Base-by-base conservation (phyloP, 1,140 invertebrate genomes). In the Drosophila leontia region DNA sequence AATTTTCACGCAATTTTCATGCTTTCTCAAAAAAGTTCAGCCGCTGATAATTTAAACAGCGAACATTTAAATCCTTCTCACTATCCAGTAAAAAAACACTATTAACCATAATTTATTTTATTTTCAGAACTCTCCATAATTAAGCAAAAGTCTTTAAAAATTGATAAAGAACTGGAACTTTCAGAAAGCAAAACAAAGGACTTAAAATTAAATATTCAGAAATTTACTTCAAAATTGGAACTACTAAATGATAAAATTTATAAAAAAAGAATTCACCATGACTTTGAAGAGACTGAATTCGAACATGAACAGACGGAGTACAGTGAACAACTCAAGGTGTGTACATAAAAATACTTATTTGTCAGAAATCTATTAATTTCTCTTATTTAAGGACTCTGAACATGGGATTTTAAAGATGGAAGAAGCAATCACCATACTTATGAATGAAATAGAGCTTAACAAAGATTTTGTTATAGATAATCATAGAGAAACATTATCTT, bases 101-200 rank as follows among this genome's bases (percentile, higher is more conserved):
- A 11, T 11, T 17, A 4, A 17, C 4, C 0, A 6, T 47, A 26
- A 26, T 9, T 29, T 29, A n/a, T 26, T 60, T 45, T 32, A 26
- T 55, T 81, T 92, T 5, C 90, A 95, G 95, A 97, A 83, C 94
- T 96, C 29, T 94, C 96, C 82, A 95, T 97, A 51, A 94, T 97
- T 91, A 95, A 96, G 39, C 95, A 97, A 77, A 97, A 96, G 68
- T 95, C 95, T 56, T 92, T 95, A 60, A 95, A 96, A 76, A 93
- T 96, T 7, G 94, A 96, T 44, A 94, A 94, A 62, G 94, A 96
- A 45, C 86, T 96, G 1, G 94, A 95, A 26, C 93, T 94, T 26
- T 93, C 95, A 3, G 87, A 93, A 13, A 94, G 93, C 48, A 95
- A 95, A 74, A 94, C 95, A 11, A 92, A 91, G 2, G 94, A 94